Base-by-base conservation (phyloP, 1,140 invertebrate genomes). In the Apis laboriosa region DNA sequence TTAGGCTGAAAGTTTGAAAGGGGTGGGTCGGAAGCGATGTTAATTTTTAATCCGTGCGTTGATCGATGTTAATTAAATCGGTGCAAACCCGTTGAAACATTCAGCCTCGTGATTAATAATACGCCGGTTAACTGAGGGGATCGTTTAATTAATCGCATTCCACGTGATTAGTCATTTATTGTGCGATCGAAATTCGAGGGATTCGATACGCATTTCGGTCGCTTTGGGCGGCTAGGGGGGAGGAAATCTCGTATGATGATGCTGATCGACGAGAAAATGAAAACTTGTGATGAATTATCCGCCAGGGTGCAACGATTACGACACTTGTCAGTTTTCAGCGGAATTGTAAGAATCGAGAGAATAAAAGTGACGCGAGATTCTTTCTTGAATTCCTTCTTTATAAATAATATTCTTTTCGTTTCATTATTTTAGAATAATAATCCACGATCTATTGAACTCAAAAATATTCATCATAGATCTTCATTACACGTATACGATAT, bases 221-320 rank as follows among this genome's bases (percentile, higher is more conserved):
- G 11, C 13, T 63, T n/a, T 56, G 11, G 34, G 2, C 3, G 34
- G 34, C 2, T 7, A 17, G 11, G 24, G 9, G 9, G 11, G 15
- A n/a, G 34, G 5, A 43, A 43, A 43, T 3, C 60, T 68, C 7
- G 49, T 21, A 19, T 34, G 13, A 34, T 28, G 60, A 34, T 34
- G 19, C 56, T 34, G 17, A 34, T 60, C 24, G 28, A 24, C 24
- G 34, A 63, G n/a, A 15, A 28, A 75, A 77, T 85, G 58, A 77
- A 34, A 21, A 77, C 9, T n/a, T 19, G 77, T 80, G 77, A 87
- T 87, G 79, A 87, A 87, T 87, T 87, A 87, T 24, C 28, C 28
- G 34, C 21, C 43, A 53, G 68, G 53, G 51, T 73, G 76, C 63
- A 24, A 21, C 74, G 60, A 24, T 24, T 77, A 61, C 19, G 28